These are phyloP conservation scores for Mugil cephalus DNA, from an alignment of 2,113 vertebrate species.

Conservation along the genomic window DNA sequence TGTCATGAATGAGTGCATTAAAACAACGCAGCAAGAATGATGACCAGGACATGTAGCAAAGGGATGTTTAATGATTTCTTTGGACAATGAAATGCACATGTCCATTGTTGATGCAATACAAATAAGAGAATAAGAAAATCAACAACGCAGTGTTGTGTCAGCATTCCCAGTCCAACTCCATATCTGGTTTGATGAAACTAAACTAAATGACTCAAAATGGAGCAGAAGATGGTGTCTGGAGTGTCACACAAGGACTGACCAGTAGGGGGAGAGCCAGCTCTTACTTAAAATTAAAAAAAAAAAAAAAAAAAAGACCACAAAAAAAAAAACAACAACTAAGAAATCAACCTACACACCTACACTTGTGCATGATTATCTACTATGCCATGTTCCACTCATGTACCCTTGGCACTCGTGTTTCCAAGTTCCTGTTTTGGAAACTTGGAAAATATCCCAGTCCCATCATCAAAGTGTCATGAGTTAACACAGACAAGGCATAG, in stretches of 20 bases:
- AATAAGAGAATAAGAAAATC: slow-evolving; percentile 73
- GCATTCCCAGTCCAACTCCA: slow-evolving; percentile 71
- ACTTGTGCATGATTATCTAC: slow-evolving; percentile 32
- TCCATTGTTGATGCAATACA: slow-evolving; percentile 77
- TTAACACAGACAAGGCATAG: slow-evolving; percentile 19
- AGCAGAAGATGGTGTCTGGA: slow-evolving; percentile 48
- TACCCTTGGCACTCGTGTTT: slow-evolving; percentile 43
- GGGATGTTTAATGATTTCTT: slow-evolving; percentile 84
- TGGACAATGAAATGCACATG: slow-evolving; percentile 83
- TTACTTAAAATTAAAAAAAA: slow-evolving; percentile 28
- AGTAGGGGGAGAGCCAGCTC: slow-evolving; percentile 74
- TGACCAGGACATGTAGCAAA: slow-evolving; percentile 83
- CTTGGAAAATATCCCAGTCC: slow-evolving; percentile 29
- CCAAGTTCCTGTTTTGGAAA: slow-evolving; percentile 34
- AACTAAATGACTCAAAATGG: slow-evolving; percentile 52
- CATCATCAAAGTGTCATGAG: slow-evolving; percentile 32
- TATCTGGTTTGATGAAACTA: slow-evolving; percentile 34
- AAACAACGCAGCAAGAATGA: slow-evolving; percentile 80
- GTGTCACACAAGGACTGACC: slow-evolving; percentile 60
- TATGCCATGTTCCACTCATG: slow-evolving; percentile 41
- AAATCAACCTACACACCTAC: slow-evolving; percentile 37
- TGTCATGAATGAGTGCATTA: slow-evolving; percentile 56
- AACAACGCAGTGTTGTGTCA: slow-evolving; percentile 62
- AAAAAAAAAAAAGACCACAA: slow-evolving; percentile 15
- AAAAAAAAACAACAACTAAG: slow-evolving; percentile 11